These are phyloP conservation scores for Drosophila longiperda DNA, from an alignment of 2,888 invertebrate genomes.

Conservation along the genomic window DNA sequence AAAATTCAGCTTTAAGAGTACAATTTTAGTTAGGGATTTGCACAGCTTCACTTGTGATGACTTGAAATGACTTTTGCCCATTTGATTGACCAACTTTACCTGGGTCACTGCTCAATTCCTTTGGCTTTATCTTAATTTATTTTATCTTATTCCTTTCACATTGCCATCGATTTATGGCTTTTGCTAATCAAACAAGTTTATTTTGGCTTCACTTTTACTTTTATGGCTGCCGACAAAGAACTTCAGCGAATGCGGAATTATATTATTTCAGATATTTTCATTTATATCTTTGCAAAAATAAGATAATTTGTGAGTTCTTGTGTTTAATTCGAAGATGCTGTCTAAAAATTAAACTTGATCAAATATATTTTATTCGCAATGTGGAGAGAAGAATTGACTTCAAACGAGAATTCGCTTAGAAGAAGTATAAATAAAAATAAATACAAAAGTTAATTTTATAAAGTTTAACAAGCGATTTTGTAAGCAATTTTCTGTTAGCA, in stretches of 20 bases:
- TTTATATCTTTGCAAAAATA: too few species aligned
- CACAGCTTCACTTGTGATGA: background rate
- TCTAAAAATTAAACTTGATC: background rate
- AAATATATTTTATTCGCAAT: too few species aligned
- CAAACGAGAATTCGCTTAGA: too few species aligned
- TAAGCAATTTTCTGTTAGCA: background rate
- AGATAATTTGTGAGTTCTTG: too few species aligned
- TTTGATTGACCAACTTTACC: slow-evolving; percentile 26
- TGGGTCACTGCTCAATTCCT: background rate
- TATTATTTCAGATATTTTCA: background rate
- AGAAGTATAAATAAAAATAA: too few species aligned
- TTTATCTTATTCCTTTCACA: background rate
- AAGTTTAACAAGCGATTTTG: background rate
- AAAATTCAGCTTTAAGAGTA: background rate
- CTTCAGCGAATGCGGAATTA: slow-evolving; percentile 5
- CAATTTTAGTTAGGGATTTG: slow-evolving; percentile 2
- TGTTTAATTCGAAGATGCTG: background rate
- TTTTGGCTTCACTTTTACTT: background rate
- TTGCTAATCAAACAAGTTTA: slow-evolving; percentile 8
- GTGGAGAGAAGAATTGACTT: too few species aligned
- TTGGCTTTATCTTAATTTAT: background rate
- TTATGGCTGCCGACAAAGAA: slow-evolving; percentile 2
- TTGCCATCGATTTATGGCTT: background rate
- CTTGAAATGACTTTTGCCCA: background rate
- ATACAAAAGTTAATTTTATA: background rate